Evolutionary conservation across 2,797 vertebrate species (phyloP).

Genomic region (Lepidocolaptes lacrymiger): DNA sequence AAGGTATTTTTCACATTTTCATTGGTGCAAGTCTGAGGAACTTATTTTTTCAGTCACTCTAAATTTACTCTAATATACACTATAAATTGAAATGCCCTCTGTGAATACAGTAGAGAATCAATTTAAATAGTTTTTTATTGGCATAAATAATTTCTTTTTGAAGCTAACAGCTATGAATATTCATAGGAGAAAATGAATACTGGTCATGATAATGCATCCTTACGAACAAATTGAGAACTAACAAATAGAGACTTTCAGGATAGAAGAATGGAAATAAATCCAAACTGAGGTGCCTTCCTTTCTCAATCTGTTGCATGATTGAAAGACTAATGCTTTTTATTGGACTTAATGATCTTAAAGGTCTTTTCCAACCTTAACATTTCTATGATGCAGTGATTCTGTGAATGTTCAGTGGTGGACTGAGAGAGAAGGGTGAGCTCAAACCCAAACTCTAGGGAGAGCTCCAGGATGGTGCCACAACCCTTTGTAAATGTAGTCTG

Average conservation of each 20-base stretch:
- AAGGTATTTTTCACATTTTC: neutral
- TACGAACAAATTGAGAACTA: neutral
- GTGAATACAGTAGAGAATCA: neutral
- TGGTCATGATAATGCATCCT: neutral
- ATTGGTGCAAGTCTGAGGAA: neutral
- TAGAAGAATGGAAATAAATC: neutral
- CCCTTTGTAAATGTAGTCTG: neutral
- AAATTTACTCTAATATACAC: neutral
- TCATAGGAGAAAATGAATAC: neutral
- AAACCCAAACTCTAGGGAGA: neutral
- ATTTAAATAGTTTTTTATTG: slow-evolving; percentile 1
- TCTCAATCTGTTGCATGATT: neutral
- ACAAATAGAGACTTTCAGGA: neutral
- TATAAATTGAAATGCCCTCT: neutral
- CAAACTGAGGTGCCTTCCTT: neutral
- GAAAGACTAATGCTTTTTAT: neutral
- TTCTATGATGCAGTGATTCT: neutral
- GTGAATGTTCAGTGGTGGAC: neutral
- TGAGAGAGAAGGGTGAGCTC: neutral
- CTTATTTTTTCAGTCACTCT: neutral
- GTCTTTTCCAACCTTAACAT: neutral
- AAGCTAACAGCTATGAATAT: slow-evolving; percentile 16
- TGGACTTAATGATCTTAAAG: neutral
- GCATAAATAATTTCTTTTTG: slow-evolving; percentile 12
- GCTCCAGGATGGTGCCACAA: neutral